These are phyloP conservation scores for Malthinus flaveolus DNA, from an alignment of 2,888 invertebrate genomes.

Conservation along the genomic window DNA sequence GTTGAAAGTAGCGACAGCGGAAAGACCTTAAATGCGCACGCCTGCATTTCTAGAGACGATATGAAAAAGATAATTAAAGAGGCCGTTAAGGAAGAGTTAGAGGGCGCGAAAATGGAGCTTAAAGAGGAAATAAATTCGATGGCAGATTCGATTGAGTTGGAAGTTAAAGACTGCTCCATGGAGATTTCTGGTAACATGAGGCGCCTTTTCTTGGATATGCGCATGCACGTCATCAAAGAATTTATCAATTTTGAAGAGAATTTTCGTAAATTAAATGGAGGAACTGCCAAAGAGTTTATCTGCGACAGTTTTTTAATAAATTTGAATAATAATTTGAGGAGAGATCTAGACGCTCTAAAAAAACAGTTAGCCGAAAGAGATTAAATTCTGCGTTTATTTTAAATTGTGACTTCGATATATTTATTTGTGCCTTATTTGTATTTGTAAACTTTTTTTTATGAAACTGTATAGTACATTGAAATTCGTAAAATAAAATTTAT, in stretches of 20 bases:
- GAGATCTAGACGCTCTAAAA: slow-evolving; percentile 17
- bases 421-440: too few relatives aligned
- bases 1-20: not conserved
- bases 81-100: slow-evolving; percentile 30
- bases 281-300: slow-evolving; percentile 11
- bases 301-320: slow-evolving; percentile 21
- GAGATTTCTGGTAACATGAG: slow-evolving; percentile 39
- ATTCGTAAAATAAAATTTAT: too few relatives aligned
- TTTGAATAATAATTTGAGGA: slow-evolving; percentile 14
- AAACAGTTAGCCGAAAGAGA: slow-evolving; percentile 16
- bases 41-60: not conserved
- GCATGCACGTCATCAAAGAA: slow-evolving; percentile 47
- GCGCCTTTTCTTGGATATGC: slow-evolving; percentile 43
- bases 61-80: slow-evolving; percentile 13
- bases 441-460: too few relatives aligned
- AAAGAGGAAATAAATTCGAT: too few relatives aligned
- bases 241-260: slow-evolving; percentile 44
- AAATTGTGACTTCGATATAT: not conserved
- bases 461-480: too few relatives aligned
- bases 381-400: slow-evolving; percentile 10
- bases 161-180: slow-evolving; percentile 28
- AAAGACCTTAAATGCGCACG: not conserved
- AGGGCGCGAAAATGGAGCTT: not conserved
- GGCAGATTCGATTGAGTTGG: too few relatives aligned
- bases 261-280: slow-evolving; percentile 19